A percentile compares a stretch with the other conserved stretches of the same genome.
Evolutionary conservation across 2,888 invertebrate species (phyloP).

Genomic region (Halictus ligatus): DNA sequence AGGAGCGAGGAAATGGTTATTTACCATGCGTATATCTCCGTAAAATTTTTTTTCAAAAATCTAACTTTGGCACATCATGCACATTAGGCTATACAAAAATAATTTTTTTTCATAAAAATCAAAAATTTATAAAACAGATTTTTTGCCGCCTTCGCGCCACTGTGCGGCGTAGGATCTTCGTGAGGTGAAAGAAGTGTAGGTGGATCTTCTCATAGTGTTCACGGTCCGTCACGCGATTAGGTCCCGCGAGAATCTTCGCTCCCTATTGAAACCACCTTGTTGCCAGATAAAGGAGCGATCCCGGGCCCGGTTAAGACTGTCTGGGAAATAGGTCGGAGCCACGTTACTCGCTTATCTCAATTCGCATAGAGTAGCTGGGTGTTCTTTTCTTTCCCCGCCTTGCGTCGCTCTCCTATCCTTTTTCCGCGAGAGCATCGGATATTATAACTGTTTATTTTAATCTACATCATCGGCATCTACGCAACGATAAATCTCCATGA

Average conservation of each 20-base stretch:
- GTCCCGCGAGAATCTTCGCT: slow-evolving; percentile 38
- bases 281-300: slow-evolving; percentile 46
- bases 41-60: too few relatives aligned
- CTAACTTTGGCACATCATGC: too few relatives aligned
- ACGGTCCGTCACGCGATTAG: slow-evolving; percentile 22
- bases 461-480: slow-evolving; percentile 70
- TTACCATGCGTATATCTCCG: too few relatives aligned
- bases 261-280: slow-evolving; percentile 35
- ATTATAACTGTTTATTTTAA: slow-evolving; percentile 72
- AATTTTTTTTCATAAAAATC: too few relatives aligned
- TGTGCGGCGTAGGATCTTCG: background rate
- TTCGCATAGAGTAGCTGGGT: slow-evolving; percentile 38
- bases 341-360: slow-evolving; percentile 60
- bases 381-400: slow-evolving; percentile 24
- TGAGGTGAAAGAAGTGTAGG: background rate
- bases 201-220: background rate
- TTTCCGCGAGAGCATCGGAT: slow-evolving; percentile 56
- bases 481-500: slow-evolving; percentile 66
- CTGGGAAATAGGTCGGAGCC: slow-evolving; percentile 61
- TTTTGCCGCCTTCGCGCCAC: too few relatives aligned
- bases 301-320: slow-evolving; percentile 14
- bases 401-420: slow-evolving; percentile 1
- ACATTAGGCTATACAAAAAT: too few relatives aligned
- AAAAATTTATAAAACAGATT: too few relatives aligned
- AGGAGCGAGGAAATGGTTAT: too few relatives aligned